These are phyloP conservation scores for Agonopterix heracliana DNA, from an alignment of 2,888 invertebrate genomes.

Conservation along the genomic window DNA sequence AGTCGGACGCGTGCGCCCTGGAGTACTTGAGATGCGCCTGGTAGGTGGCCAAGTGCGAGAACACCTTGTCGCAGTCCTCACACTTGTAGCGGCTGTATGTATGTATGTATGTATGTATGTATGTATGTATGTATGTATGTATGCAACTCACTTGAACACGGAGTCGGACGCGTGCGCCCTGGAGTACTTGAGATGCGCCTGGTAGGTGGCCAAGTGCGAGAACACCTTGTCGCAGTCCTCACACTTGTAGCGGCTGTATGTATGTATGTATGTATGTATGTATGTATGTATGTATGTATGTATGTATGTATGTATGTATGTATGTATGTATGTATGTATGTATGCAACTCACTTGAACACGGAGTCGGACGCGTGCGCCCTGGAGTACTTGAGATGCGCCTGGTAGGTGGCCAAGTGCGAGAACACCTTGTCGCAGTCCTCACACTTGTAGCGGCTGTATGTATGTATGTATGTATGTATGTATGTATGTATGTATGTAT, in stretches of 20 bases:
- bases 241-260: no score
- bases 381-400: constrained; percentile 58
- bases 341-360: constrained; percentile 65
- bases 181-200: constrained; percentile 61
- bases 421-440: no score
- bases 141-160: constrained; percentile 63
- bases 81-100: no score
- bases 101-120: no score
- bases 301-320: no score
- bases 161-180: constrained; percentile 57
- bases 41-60: constrained; percentile 59
- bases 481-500: no score
- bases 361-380: constrained; percentile 56
- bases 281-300: no score
- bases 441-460: no score
- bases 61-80: no score
- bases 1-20: constrained; percentile 54
- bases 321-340: no score
- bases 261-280: constrained; percentile 61
- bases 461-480: no score
- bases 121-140: no score
- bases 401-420: constrained; percentile 61
- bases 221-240: constrained; percentile 60
- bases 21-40: constrained; percentile 64
- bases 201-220: constrained; percentile 59